Conservation (phyloP, 2,113 vertebrate species). For the Misgurnus mizolepis region DNA sequence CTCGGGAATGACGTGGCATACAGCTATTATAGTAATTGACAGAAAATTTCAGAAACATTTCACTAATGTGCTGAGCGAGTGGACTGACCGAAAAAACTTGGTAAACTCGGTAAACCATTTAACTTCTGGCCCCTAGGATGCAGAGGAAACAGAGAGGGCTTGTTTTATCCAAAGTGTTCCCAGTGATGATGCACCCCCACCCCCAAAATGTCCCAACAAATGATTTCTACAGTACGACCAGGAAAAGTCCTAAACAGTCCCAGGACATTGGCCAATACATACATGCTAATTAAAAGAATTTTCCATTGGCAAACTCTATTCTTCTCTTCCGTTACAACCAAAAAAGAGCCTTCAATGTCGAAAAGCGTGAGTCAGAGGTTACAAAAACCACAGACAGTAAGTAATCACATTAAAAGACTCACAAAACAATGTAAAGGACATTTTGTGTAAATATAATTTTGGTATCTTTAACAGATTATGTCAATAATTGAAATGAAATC, state of each 20-base stretch:
- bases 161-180: neutral
- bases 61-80: neutral
- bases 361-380: neutral
- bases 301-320: constrained; percentile 27
- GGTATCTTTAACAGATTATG: no score
- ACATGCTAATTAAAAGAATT: constrained; percentile 40
- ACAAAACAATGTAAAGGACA: no score
- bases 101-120: neutral
- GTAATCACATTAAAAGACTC: neutral
- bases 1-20: neutral
- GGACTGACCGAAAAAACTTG: neutral
- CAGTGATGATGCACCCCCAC: no score
- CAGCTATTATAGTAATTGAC: constrained; percentile 8
- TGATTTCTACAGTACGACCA: neutral
- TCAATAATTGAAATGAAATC: no score
- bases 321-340: neutral
- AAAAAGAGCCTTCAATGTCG: neutral
- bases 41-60: neutral
- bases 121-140: neutral
- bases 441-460: no score
- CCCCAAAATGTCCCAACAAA: neutral
- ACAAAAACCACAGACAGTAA: constrained; percentile 10
- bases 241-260: constrained; percentile 12
- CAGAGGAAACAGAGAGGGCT: neutral
- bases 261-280: constrained; percentile 12